phyloP scores from a whole-genome alignment of 2,888 invertebrate genomes.

The Tipula confusa region DNA sequence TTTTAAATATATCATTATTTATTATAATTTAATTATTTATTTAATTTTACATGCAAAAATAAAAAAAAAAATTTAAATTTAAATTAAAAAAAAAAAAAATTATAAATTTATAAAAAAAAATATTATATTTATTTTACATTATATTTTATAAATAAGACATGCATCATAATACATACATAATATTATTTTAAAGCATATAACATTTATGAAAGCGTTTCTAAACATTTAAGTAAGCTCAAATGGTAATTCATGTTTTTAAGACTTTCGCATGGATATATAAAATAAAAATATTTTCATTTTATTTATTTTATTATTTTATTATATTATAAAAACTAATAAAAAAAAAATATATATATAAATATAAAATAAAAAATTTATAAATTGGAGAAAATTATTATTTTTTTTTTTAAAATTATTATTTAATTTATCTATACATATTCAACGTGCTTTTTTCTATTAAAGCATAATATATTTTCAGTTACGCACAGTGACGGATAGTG shows the following conservation, averaged over 20 bases:
- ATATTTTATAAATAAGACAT: neutral
- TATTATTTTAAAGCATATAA: neutral
- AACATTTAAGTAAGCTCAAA: neutral
- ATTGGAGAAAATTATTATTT: neutral
- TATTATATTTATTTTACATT: neutral
- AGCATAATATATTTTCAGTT: too few species aligned
- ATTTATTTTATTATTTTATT: conserved; percentile 14
- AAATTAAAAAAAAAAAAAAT: too few species aligned
- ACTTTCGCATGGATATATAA: neutral
- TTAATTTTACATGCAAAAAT: conserved; percentile 28
- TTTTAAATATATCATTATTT: conserved; percentile 25
- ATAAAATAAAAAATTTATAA: too few species aligned
- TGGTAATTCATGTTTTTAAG: conserved; percentile 12
- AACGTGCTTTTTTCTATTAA: conserved; percentile 5
- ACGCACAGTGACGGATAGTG: too few species aligned
- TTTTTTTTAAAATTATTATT: too few species aligned
- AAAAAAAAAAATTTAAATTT: too few species aligned
- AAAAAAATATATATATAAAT: neutral
- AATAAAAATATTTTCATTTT: neutral
- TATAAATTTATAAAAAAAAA: neutral
- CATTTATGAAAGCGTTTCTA: neutral
- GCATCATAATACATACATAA: neutral
- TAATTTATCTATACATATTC: neutral
- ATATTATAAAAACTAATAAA: neutral
- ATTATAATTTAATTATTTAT: conserved; percentile 32